A percentile compares a stretch with the other conserved stretches of the same genome.
phyloP scores from a whole-genome alignment of 35 echinoderm and acorn worm genomes.

The Apostichopus japonicus region DNA sequence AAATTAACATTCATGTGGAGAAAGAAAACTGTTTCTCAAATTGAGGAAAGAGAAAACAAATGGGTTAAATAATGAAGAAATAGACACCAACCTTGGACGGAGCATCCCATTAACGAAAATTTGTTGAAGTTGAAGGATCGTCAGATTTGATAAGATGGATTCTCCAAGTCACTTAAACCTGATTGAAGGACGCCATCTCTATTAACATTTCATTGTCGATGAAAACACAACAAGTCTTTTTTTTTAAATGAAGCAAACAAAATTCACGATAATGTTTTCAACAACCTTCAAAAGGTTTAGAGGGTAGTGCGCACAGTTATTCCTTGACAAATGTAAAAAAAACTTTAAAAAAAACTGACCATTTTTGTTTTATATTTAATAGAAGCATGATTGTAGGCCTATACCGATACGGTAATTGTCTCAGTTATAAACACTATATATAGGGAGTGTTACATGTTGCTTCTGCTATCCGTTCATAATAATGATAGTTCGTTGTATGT shows the following conservation, averaged over 20 bases:
- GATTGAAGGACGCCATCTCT: background rate
- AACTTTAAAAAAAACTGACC: too few relatives aligned
- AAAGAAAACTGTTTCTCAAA: conserved; percentile 29
- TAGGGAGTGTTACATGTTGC: too few relatives aligned
- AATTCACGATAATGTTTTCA: background rate
- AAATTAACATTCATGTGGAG: conserved; percentile 52
- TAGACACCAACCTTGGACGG: conserved; percentile 33
- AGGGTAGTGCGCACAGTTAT: too few relatives aligned
- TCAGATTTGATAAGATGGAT: conserved; percentile 9
- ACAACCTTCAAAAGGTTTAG: background rate
- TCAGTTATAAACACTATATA: too few relatives aligned
- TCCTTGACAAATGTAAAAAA: too few relatives aligned
- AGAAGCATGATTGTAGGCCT: too few relatives aligned
- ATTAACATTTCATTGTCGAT: background rate
- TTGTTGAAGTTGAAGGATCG: conserved; percentile 2
- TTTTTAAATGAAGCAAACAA: background rate
- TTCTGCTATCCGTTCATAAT: too few relatives aligned
- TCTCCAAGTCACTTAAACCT: background rate
- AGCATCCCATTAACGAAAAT: conserved; percentile 32
- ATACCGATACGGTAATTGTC: too few relatives aligned
- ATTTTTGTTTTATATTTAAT: too few relatives aligned
- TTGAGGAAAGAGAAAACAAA: conserved; percentile 36
- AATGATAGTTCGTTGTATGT: too few relatives aligned
- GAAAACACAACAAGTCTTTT: background rate
- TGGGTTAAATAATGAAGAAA: conserved; percentile 34